Base-by-base conservation (phyloP, 2,113 vertebrate species). In the Neotoma lepida region DNA sequence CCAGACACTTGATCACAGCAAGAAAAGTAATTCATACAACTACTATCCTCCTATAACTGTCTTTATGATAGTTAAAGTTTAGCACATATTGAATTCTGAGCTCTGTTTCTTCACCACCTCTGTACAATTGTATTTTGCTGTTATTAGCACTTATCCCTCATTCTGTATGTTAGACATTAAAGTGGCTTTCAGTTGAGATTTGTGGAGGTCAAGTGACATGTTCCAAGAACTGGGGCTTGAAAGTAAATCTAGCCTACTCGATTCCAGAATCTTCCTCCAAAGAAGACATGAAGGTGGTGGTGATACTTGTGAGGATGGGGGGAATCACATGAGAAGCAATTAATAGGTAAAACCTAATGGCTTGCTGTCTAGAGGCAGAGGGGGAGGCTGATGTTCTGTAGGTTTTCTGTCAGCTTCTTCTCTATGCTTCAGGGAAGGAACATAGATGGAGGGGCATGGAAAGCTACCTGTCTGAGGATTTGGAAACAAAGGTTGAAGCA, bases 401-500 rank as follows among this genome's bases (percentile, higher is more conserved):
- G 3, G 46, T 30, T 87, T 88, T 76, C 88, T 82, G 49, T 15
- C 64, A 81, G 13, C 6, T 39, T 71, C 28, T 41, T 35, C 15
- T 49, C n/a, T 54, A 0, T 61, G 58, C 41, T 46, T 74, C 9
- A 46, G 39, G 56, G 54, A 30, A 91, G 18, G 14, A 54, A 33
- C 70, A 61, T 35, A 88, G 88, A 28, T 24, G 22, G 14, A 24
- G 66, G n/a, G 20, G 9, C 20, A 2, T 0, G 0, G 5, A 44
- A 49, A 39, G 77, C 86, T 90, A 51, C 81, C 81, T 86, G 24
- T 68, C 30, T 76, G 92, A 22, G 73, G 61, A 68, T 81, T 87
- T 44, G 9, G 63, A 86, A 88, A 92, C 64, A 73, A 44, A 77
- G 51, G 56, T 22, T 49, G 64, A 88, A 77, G 4, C 22, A 73